Base-by-base conservation (phyloP, 1,140 invertebrate genomes). In the Pseudomyrmex concolor region DNA sequence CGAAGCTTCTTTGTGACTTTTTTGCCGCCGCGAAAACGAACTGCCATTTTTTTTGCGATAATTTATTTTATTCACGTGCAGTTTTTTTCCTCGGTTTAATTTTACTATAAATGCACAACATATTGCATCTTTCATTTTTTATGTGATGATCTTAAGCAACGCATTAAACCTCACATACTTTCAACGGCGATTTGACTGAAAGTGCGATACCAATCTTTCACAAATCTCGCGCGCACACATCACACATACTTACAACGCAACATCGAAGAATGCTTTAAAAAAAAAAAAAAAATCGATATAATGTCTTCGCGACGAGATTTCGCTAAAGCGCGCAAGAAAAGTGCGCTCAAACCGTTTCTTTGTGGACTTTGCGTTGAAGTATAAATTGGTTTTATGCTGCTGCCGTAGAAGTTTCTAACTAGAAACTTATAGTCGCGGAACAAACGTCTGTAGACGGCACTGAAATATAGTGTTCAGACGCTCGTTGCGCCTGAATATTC, bases 381-480 rank as follows among this genome's bases (percentile, higher is more conserved):
- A 80, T 80, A 80, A 80, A 80, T 80, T 80, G 76, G 66, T 80
- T 80, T 80, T 80, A 80, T 80, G 54, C 66, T 71, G 34, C 43
- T 60, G 76, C 43, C 76, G 55, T 2, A 54, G 19, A 80, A 80
- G 76, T 80, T 80, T 80, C 66, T 80, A 80, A 80, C 76, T 70
- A 43, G 76, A 50, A 80, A 80, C 76, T 80, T 80, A 80, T 80
- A 80, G 76, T 71, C 66, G 54, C 66, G 76, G 54, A 80, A 71
- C 76, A 80, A 80, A 80, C 55, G 66, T 80, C 76, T 80, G 76
- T 71, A 80, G 66, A 71, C 76, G 76, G 76, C 76, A 80, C 45
- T 70, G 76, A 80, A 80, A 80, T 80, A 80, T 80, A 80, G 66
- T 80, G 76, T 71, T 80, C 60, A 64, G 55, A 80, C 76, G 54